phyloP scores from a whole-genome alignment of 2,113 vertebrate genomes.

The Gambusia affinis region DNA sequence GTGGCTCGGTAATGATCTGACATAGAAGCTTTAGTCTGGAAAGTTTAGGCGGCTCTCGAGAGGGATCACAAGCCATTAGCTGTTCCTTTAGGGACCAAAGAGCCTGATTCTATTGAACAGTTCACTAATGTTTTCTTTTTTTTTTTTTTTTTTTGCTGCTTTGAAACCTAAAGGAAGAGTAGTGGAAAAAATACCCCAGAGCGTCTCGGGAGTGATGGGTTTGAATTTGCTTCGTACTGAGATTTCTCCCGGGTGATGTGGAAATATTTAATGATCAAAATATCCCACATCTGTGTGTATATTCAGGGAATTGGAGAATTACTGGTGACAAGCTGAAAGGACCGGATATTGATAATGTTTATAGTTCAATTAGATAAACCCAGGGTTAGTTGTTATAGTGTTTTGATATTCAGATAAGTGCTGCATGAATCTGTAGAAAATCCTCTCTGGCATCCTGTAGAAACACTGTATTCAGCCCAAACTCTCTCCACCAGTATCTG shows the following conservation, averaged over 20 bases:
- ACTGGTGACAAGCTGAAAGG: not conserved
- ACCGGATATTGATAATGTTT: too few species aligned
- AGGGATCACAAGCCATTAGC: conserved; percentile 66
- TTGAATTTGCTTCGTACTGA: conserved; percentile 2
- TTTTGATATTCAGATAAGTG: not conserved
- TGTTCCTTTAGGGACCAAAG: conserved; percentile 49
- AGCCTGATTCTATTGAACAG: conserved; percentile 57
- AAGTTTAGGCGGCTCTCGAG: conserved; percentile 45
- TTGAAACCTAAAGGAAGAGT: conserved; percentile 51
- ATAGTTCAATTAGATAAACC: too few species aligned
- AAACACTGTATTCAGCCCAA: not conserved
- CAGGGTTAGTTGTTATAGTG: too few species aligned
- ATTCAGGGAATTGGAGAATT: not conserved
- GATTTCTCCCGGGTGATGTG: not conserved
- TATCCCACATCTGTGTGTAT: too few species aligned
- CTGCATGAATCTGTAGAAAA: not conserved
- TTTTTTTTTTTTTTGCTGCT: conserved; percentile 29
- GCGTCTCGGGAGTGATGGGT: conserved; percentile 37
- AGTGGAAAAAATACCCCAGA: conserved; percentile 43
- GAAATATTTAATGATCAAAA: not conserved
- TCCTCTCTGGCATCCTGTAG: too few species aligned
- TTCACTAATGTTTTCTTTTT: conserved; percentile 55
- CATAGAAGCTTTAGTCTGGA: conserved; percentile 36
- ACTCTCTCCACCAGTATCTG: not conserved
- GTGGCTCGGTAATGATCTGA: conserved; percentile 57